These are phyloP conservation scores for Umimayanthus chanpuru DNA, from an alignment of 92 coral and sea anemone species.

Conservation along the genomic window DNA sequence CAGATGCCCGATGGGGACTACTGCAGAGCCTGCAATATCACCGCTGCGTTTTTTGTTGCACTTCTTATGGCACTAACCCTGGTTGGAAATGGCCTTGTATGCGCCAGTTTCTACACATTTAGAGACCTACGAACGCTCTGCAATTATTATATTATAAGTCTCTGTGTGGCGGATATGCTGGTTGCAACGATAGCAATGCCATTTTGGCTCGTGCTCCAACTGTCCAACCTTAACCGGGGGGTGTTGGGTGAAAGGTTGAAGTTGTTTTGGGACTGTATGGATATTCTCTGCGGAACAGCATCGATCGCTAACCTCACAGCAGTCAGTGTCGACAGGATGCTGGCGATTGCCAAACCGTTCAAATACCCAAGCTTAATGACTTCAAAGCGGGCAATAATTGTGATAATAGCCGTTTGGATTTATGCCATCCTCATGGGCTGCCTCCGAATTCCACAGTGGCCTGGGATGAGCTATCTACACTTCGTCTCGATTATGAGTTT, in stretches of 20 bases:
- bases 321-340: slow-evolving; percentile 51
- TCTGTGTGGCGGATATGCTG: slow-evolving; percentile 85
- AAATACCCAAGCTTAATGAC: slow-evolving; percentile 53
- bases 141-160: slow-evolving; percentile 87
- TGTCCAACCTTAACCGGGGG: slow-evolving; percentile 70
- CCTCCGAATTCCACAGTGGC: slow-evolving; percentile 58
- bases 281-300: slow-evolving; percentile 36
- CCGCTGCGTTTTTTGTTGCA: slow-evolving; percentile 74
- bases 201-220: slow-evolving; percentile 78
- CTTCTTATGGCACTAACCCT: slow-evolving; percentile 73
- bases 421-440: slow-evolving; percentile 43
- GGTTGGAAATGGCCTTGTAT: slow-evolving; percentile 83
- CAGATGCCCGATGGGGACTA: slow-evolving; percentile 10
- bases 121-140: slow-evolving; percentile 88
- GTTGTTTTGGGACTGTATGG: slow-evolving; percentile 41
- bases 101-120: slow-evolving; percentile 88
- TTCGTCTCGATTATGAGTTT: slow-evolving; percentile 74
- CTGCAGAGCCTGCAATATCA: slow-evolving; percentile 54
- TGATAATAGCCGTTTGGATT: slow-evolving; percentile 48
- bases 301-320: slow-evolving; percentile 45
- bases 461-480: slow-evolving; percentile 69
- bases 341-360: slow-evolving; percentile 59
- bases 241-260: slow-evolving; percentile 33
- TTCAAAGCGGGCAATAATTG: slow-evolving; percentile 39
- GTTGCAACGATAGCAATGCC: slow-evolving; percentile 88